Evolutionary conservation across 1,140 invertebrate species (phyloP).

Genomic region (Fopius arisanus): DNA sequence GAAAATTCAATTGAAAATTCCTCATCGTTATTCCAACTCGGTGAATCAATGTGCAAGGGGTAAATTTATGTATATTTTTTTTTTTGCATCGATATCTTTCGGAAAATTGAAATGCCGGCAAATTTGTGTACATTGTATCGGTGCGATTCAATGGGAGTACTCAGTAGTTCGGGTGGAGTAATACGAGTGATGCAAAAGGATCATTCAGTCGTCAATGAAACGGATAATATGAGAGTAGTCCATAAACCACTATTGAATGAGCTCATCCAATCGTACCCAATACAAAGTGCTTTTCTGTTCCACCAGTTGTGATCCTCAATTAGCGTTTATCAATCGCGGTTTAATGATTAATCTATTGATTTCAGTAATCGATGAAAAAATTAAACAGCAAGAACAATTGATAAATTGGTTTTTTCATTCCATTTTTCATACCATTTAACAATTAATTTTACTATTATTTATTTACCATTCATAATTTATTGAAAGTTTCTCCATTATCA

Average conservation of each 20-base stretch:
- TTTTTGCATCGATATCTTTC: background rate
- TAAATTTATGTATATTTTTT: background rate
- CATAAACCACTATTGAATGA: background rate
- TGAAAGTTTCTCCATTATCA: too few relatives aligned
- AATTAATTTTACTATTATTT: too few relatives aligned
- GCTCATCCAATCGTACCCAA: background rate
- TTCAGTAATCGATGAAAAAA: background rate
- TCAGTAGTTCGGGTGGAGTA: background rate
- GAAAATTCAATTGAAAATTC: background rate
- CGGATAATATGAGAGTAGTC: background rate
- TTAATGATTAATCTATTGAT: background rate
- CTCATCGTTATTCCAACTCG: background rate
- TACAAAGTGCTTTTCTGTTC: background rate
- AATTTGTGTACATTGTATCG: too few relatives aligned
- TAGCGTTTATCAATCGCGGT: background rate
- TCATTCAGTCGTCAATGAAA: conserved; percentile 11
- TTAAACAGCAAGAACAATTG: too few relatives aligned
- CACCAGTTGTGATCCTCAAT: background rate
- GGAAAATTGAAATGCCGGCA: too few relatives aligned
- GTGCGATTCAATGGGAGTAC: background rate
- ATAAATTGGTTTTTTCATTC: too few relatives aligned
- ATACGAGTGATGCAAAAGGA: background rate
- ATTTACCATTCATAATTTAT: too few relatives aligned
- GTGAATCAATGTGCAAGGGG: background rate
- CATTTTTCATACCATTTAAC: too few relatives aligned